Evolutionary conservation across 2,797 vertebrate species (phyloP).

Genomic region (Pteropus rufus): DNA sequence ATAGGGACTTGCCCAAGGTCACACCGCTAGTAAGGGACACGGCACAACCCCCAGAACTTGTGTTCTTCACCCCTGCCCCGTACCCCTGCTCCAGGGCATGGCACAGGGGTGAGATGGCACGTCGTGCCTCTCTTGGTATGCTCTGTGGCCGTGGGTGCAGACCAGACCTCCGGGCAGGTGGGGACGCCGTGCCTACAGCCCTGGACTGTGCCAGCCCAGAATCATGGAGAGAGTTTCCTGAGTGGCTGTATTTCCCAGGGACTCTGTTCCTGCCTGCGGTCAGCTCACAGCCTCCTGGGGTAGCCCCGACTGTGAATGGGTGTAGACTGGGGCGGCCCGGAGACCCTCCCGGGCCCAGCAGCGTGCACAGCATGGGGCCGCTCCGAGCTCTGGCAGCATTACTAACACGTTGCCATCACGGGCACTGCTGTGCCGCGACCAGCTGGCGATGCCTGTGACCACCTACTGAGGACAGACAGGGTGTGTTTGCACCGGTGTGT

Average conservation of each 20-base stretch:
- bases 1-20: not conserved
- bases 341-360: not conserved
- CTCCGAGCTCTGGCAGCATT: fast-evolving
- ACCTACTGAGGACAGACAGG: not conserved
- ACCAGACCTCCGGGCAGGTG: not conserved
- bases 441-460: not conserved
- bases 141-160: not conserved
- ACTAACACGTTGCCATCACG: not conserved
- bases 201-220: not conserved
- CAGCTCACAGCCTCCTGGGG: not conserved
- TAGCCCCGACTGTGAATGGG: not conserved
- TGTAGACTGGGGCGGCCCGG: not conserved
- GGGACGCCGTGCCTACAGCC: not conserved
- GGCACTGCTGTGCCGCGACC: not conserved
- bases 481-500: not conserved
- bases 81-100: not conserved
- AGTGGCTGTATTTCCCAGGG: not conserved
- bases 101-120: not conserved
- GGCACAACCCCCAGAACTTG: not conserved
- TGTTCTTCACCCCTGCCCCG: not conserved
- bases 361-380: not conserved
- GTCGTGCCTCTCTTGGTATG: not conserved
- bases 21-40: not conserved
- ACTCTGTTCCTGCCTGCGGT: not conserved
- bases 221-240: not conserved